Evolutionary conservation across 2,888 invertebrate species (phyloP).

Genomic region (Pogonocherus hispidulus): DNA sequence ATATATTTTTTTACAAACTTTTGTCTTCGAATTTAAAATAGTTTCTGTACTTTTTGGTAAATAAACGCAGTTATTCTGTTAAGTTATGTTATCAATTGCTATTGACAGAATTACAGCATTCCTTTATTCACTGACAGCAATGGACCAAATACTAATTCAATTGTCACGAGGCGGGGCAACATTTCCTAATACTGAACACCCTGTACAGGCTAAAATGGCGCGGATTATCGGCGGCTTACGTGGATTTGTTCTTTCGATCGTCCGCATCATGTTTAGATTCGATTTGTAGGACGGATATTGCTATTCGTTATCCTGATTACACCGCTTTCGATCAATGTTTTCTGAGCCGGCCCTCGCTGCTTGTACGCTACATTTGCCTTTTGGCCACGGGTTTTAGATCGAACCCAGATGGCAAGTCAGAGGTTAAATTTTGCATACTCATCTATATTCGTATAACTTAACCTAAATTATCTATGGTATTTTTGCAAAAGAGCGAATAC

Average conservation of each 20-base stretch:
- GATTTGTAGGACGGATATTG: conserved; percentile 64
- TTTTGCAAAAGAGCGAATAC: too few species aligned
- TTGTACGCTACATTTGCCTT: conserved; percentile 12
- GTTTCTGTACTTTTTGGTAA: too few species aligned
- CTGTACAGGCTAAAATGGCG: not conserved
- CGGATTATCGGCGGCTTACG: conserved; percentile 17
- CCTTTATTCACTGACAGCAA: too few species aligned
- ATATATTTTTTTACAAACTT: too few species aligned
- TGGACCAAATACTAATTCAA: too few species aligned
- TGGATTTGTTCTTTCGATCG: conserved; percentile 38
- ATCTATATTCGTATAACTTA: not conserved
- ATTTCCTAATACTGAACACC: too few species aligned
- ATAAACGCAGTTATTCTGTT: too few species aligned
- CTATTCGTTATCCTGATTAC: conserved; percentile 64
- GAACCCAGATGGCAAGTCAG: not conserved
- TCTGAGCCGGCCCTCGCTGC: conserved; percentile 17
- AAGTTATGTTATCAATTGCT: too few species aligned
- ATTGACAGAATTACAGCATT: too few species aligned
- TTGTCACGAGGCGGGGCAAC: too few species aligned
- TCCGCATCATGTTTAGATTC: conserved; percentile 61
- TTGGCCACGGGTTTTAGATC: conserved; percentile 7
- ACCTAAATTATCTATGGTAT: not conserved
- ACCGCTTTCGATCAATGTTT: conserved; percentile 58
- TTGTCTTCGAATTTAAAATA: too few species aligned
- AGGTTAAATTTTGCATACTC: conserved; percentile 17